A percentile compares a stretch with the other conserved stretches of the same genome.
phyloP scores from a whole-genome alignment of 2,888 invertebrate species.

The Julus scanicus region DNA sequence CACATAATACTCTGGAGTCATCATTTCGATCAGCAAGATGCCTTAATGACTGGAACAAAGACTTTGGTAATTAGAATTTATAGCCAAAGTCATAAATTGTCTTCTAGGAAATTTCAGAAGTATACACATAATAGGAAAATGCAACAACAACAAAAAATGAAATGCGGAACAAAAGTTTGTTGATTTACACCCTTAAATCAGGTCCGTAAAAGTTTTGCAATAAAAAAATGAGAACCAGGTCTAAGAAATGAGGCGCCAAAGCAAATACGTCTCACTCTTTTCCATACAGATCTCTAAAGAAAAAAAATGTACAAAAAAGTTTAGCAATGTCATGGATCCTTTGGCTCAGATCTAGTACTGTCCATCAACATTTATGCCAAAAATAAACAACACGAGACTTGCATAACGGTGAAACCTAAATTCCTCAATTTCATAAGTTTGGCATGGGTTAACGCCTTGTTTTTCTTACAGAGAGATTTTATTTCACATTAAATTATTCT shows the following conservation, averaged over 20 bases:
- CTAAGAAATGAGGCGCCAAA: neutral
- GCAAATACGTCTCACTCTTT: neutral
- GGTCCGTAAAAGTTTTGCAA: neutral
- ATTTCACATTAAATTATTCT: constrained; percentile 18
- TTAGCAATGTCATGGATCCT: constrained; percentile 31
- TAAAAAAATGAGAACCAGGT: neutral
- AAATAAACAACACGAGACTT: constrained; percentile 30
- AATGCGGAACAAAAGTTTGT: neutral
- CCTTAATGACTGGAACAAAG: neutral
- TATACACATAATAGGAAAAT: neutral
- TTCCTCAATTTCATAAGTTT: constrained; percentile 24
- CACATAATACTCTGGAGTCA: neutral
- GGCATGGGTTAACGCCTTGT: constrained; percentile 12
- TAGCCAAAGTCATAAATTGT: neutral
- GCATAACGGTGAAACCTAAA: constrained; percentile 27
- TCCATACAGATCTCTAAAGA: neutral
- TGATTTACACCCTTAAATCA: neutral
- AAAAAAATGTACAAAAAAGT: neutral
- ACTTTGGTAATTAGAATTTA: constrained; percentile 7
- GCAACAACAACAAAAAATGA: neutral
- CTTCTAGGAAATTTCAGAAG: neutral
- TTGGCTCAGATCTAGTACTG: constrained; percentile 40
- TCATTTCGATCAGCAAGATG: neutral
- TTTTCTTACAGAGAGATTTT: neutral
- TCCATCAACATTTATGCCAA: constrained; percentile 31